Conservation (phyloP, 1,140 invertebrate genomes). For the Aphelenchoides fujianensis region DNA sequence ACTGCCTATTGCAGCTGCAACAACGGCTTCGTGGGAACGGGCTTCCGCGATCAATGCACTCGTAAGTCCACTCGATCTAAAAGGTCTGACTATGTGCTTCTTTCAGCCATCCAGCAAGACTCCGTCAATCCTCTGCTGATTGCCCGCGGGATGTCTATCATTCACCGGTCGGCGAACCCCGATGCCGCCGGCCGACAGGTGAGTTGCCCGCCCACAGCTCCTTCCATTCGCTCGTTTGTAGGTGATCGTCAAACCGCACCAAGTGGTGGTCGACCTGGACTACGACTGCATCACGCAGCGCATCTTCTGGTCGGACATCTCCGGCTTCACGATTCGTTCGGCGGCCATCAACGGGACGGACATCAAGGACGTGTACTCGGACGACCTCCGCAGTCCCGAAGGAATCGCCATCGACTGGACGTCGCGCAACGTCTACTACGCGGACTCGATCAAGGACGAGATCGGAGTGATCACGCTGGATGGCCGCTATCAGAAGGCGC, state of each 20-base stretch:
- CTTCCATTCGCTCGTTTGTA: conserved; percentile 20
- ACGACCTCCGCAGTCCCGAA: conserved; percentile 70
- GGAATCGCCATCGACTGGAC: conserved; percentile 88
- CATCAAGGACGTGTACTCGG: conserved; percentile 29
- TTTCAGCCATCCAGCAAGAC: conserved; percentile 19
- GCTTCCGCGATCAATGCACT: conserved; percentile 58
- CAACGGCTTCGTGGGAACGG: conserved; percentile 65
- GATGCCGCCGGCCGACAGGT: conserved; percentile 63
- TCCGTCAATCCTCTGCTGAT: conserved; percentile 60
- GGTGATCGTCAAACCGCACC: conserved; percentile 59
- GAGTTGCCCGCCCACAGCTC: conserved; percentile 11
- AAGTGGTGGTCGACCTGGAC: conserved; percentile 64
- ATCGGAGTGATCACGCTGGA: conserved; percentile 86
- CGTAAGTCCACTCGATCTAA: conserved; percentile 46
- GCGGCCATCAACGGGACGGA: conserved; percentile 56
- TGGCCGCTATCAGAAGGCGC: conserved; percentile 69
- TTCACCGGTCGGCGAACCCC: conserved; percentile 59
- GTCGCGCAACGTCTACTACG: conserved; percentile 88
- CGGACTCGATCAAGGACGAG: conserved; percentile 81
- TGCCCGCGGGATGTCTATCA: conserved; percentile 64
- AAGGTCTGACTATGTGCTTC: too few relatives aligned
- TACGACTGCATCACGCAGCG: conserved; percentile 64
- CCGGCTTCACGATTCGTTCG: conserved; percentile 47
- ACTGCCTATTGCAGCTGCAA: too few relatives aligned
- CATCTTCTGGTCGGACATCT: conserved; percentile 66